These are phyloP conservation scores for Cuculus canorus DNA, from an alignment of 2,797 vertebrate species.

Conservation along the genomic window DNA sequence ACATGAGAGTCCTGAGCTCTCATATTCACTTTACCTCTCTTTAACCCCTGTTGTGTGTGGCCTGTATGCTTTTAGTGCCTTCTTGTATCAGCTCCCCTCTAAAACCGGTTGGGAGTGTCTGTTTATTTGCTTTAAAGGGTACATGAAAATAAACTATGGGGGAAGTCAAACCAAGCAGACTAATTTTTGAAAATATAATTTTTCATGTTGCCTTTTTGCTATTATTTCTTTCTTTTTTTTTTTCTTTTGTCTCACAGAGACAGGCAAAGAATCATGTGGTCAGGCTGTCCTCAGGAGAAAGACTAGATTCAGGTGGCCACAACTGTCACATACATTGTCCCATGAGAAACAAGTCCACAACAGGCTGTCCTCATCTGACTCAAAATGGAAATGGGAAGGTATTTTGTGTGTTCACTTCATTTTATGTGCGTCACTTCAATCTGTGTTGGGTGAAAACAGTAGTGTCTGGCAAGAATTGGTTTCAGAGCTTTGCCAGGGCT, in stretches of 20 bases:
- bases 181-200: not conserved
- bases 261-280: not conserved
- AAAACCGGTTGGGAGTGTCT: not conserved
- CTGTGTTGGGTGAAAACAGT: not conserved
- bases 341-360: not conserved
- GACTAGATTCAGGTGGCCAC: not conserved
- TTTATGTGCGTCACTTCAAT: rapidly evolving
- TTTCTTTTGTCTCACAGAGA: not conserved
- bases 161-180: not conserved
- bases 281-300: not conserved
- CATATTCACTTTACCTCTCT: not conserved
- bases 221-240: not conserved
- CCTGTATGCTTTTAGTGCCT: too few relatives aligned
- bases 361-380: not conserved
- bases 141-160: not conserved
- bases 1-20: not conserved
- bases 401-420: not conserved
- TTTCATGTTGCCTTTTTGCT: not conserved
- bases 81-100: not conserved
- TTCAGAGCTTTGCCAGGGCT: not conserved
- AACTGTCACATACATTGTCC: not conserved
- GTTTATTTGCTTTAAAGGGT: not conserved
- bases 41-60: not conserved
- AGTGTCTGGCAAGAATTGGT: not conserved
- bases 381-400: not conserved